Conservation (phyloP, 2,113 vertebrate genomes). For the Pseudois nayaur region DNA sequence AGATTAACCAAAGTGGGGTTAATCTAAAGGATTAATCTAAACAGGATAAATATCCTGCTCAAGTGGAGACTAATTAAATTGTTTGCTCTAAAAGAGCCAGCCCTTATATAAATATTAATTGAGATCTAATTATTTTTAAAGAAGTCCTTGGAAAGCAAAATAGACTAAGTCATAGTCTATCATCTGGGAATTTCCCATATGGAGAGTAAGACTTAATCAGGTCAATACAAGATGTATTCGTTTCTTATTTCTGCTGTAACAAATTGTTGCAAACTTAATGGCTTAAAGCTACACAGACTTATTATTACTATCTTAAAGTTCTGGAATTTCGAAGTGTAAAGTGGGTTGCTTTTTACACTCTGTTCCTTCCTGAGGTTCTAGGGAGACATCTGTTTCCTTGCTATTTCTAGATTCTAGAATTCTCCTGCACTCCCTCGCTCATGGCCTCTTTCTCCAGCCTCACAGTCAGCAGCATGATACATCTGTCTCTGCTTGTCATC, state of each 20-base stretch:
- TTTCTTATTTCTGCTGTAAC: neutral
- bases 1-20: neutral
- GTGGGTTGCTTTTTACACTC: neutral
- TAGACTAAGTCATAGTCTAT: neutral
- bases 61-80: neutral
- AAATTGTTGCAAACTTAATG: neutral
- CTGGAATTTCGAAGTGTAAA: neutral
- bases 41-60: neutral
- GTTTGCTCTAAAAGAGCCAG: neutral
- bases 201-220: neutral
- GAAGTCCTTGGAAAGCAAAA: neutral
- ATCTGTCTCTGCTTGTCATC: neutral
- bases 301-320: neutral
- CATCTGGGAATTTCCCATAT: neutral
- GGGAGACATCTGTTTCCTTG: neutral
- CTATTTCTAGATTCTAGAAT: neutral
- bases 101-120: slow-evolving; percentile 16
- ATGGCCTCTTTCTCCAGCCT: neutral
- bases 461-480: neutral
- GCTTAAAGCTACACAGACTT: neutral
- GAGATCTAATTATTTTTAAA: neutral
- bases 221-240: neutral
- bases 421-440: neutral
- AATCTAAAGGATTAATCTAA: neutral
- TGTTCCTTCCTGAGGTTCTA: neutral